Base-by-base conservation (phyloP, 1,140 invertebrate species). In the Frieseomelitta varia region DNA sequence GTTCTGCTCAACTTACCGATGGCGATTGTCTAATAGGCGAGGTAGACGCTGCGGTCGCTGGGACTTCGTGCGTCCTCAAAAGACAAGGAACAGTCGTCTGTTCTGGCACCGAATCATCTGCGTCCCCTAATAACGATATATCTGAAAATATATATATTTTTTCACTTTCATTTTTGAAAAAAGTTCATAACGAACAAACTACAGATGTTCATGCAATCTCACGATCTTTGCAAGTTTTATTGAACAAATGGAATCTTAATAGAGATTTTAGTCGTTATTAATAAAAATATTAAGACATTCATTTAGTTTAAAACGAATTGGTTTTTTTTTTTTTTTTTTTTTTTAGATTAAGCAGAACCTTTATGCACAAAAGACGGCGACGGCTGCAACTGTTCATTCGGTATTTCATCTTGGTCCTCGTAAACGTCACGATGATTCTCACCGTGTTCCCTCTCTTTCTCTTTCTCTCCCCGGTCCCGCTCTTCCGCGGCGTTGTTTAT, bases 401-500 rank as follows among this genome's bases (percentile, higher is more conserved):
- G 94, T 83, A 96, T 95, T 89, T 96, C 96, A 79, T 96, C 96
- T 85, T 96, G 95, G 88, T 96, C 96, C 77, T 96, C 96, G 89
- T 96, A 96, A 89, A 95, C 95, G 90, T 96, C 95, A 88, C 95
- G 95, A 87, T 96, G 95, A 88, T 96, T 95, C 84, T 96, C 95
- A 88, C 79, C 93, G 47, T 94, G 92, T 30, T 92, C 92, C 61
- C 81, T 87, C 72, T 92, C 88, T 74, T 85, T 85, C 10, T 93
- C 91, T 51, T 90, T 88, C 19, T 88, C 81, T 0, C 67, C 88
- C 84, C 67, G 77, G 12, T 89, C 90, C 79, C 67, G 77, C 14
- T 89, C 90, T 19, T 85, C 90, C 61, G 93, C 89, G 15, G 96
- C 94, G 72, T 95, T 91, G 87, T 94, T 95, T 71, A 96, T 93